A percentile compares a stretch with the other conserved stretches of the same genome.
phyloP scores from a whole-genome alignment of 1,140 invertebrate genomes.

The Psilanteris sp. region DNA sequence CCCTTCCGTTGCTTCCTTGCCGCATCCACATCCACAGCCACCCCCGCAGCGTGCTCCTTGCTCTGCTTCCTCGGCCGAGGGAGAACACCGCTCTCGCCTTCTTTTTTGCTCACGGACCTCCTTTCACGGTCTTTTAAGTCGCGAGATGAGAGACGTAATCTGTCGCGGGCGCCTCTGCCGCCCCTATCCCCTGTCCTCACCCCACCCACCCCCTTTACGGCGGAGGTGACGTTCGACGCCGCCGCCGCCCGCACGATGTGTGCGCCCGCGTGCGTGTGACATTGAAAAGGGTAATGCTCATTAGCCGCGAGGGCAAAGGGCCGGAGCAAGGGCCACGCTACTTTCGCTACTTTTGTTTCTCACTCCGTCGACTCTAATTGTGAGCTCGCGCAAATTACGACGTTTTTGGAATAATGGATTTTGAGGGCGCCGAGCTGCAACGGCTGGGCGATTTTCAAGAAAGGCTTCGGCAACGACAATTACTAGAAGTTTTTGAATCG shows the following conservation, averaged over 20 bases:
- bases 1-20: constrained; percentile 23
- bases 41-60: constrained; percentile 19
- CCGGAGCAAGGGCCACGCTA: constrained; percentile 12
- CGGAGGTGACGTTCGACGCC: constrained; percentile 20
- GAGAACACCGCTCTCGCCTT: constrained; percentile 22
- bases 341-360: constrained; percentile 44
- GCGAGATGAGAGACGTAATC: constrained; percentile 59
- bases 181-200: no score
- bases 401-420: constrained; percentile 52
- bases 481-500: constrained; percentile 15
- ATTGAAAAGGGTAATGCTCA: constrained; percentile 50
- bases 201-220: no score
- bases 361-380: constrained; percentile 23
- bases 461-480: constrained; percentile 20
- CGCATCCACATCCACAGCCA: constrained; percentile 51
- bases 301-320: constrained; percentile 5
- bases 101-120: constrained; percentile 43
- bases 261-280: constrained; percentile 46
- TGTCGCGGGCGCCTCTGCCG: constrained; percentile 24
- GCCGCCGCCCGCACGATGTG: constrained; percentile 54
- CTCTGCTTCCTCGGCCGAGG: constrained; percentile 24
- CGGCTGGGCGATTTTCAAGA: constrained; percentile 4
- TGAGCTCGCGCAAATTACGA: constrained; percentile 32
- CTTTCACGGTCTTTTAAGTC: constrained; percentile 63
- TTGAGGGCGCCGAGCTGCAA: not conserved